phyloP scores from a whole-genome alignment of 2,888 invertebrate genomes.

The Dichetophora obliterata region DNA sequence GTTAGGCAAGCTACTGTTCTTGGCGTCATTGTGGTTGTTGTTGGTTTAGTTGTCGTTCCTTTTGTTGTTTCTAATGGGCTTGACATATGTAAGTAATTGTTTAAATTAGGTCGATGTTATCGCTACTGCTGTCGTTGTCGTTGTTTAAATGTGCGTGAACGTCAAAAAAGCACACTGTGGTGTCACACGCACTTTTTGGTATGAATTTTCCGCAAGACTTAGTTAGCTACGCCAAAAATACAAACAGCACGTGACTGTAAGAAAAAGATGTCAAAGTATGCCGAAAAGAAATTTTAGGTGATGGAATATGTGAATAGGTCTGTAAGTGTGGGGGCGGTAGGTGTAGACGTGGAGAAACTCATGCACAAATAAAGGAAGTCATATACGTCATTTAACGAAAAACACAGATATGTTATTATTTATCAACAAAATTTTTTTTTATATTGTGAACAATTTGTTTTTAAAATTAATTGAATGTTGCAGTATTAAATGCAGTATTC shows the following conservation, averaged over 20 bases:
- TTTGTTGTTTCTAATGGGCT: not conserved
- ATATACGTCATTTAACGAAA: too few species aligned
- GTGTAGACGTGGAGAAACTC: too few species aligned
- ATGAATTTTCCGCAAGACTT: not conserved
- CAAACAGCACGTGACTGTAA: not conserved
- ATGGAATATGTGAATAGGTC: too few species aligned
- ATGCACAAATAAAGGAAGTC: too few species aligned
- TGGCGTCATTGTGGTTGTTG: not conserved
- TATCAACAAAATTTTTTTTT: too few species aligned
- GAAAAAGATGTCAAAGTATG: not conserved
- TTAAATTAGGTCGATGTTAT: constrained; percentile 5
- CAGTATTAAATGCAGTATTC: too few species aligned
- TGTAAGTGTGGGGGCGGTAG: too few species aligned
- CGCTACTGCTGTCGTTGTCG: not conserved
- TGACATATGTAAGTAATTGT: constrained; percentile 21
- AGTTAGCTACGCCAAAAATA: not conserved
- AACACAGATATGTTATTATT: too few species aligned
- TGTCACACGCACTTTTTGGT: not conserved
- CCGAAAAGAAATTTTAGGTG: too few species aligned
- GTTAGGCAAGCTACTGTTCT: too few species aligned
- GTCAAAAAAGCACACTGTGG: not conserved
- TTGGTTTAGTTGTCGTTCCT: not conserved
- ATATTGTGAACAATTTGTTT: too few species aligned
- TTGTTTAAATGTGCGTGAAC: constrained; percentile 8
- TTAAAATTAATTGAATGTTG: too few species aligned